Percentiles rank a stretch among this genome's conserved stretches.
These are phyloP conservation scores for Carassius auratus DNA, from an alignment of 2,113 vertebrate genomes.

Conservation along the genomic window DNA sequence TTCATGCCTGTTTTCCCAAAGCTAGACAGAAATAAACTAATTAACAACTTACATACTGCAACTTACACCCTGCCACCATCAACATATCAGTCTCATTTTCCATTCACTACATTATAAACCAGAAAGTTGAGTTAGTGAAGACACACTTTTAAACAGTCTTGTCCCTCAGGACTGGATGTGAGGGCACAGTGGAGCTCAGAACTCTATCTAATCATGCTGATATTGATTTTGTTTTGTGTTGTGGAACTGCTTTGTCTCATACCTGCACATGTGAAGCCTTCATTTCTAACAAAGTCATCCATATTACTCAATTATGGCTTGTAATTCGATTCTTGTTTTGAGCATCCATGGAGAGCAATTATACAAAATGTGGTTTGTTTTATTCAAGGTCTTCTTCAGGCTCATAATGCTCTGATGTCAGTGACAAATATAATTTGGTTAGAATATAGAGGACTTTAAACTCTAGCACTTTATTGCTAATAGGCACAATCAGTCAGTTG, in stretches of 20 bases:
- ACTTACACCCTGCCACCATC: background rate
- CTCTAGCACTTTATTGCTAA: background rate
- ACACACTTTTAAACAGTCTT: background rate
- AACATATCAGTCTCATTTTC: background rate
- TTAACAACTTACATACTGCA: constrained; percentile 10
- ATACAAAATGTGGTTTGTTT: constrained; percentile 30
- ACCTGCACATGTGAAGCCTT: background rate
- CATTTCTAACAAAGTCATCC: constrained; percentile 28
- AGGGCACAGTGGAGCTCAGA: background rate
- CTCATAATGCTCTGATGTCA: background rate
- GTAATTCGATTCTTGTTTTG: constrained; percentile 28
- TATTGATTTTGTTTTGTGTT: background rate
- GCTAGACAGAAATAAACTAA: constrained; percentile 38
- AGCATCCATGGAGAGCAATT: constrained; percentile 46
- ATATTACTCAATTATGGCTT: constrained; percentile 17
- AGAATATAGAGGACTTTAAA: background rate
- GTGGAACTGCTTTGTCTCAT: background rate
- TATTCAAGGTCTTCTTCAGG: background rate
- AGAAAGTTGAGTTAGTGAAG: background rate
- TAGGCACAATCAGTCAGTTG: background rate
- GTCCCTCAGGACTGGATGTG: background rate
- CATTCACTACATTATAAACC: background rate
- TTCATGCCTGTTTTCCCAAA: constrained; percentile 12
- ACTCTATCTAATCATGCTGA: constrained; percentile 2
- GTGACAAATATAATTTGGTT: background rate